Evolutionary conservation across 1,140 invertebrate genomes (phyloP).

Genomic region (Pygmarrhopalites habei): DNA sequence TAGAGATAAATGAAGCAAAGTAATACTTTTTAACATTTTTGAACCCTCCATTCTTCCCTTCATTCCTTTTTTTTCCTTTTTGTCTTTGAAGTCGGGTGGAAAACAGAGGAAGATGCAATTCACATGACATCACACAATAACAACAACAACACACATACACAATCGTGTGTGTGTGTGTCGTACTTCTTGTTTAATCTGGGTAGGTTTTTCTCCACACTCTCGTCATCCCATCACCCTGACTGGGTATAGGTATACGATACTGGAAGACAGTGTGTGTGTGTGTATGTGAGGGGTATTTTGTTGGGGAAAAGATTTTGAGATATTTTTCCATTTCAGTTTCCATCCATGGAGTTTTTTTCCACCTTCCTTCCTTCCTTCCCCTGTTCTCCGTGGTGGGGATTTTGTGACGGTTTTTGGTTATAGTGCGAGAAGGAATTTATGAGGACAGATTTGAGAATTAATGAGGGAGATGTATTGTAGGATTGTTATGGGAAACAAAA

Average conservation of each 20-base stretch:
- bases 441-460: slow-evolving; percentile 19
- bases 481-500: slow-evolving; percentile 19
- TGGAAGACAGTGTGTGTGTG: background rate
- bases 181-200: too few species aligned
- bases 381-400: too few species aligned
- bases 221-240: background rate
- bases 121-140: too few species aligned
- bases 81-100: too few species aligned
- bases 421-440: slow-evolving; percentile 6
- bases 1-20: background rate
- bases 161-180: too few species aligned
- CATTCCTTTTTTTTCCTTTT: too few species aligned
- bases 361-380: background rate
- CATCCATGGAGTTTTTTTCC: too few species aligned
- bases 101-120: too few species aligned
- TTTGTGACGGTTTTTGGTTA: slow-evolving; percentile 5
- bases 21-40: background rate
- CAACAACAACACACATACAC: too few species aligned
- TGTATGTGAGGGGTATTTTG: background rate
- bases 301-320: background rate
- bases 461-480: slow-evolving; percentile 12
- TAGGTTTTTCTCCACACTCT: background rate
- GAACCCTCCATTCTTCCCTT: background rate
- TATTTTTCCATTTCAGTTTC: too few species aligned
- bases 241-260: background rate